A percentile compares a stretch with the other conserved stretches of the same genome.
phyloP scores from a whole-genome alignment of 2,113 vertebrate genomes.

The Xyliphius kryptos region DNA sequence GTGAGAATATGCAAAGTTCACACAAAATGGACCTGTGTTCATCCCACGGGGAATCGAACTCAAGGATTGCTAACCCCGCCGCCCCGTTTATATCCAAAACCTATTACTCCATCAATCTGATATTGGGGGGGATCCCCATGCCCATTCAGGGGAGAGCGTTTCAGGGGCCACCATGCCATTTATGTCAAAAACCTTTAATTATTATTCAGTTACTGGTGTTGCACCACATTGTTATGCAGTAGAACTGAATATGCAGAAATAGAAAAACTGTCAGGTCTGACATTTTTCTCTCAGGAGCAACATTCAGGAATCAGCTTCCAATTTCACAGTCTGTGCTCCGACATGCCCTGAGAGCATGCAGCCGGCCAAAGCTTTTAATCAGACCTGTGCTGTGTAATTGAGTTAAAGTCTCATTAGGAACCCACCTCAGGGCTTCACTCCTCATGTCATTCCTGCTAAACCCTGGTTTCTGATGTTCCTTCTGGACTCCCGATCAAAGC shows the following conservation, averaged over 20 bases:
- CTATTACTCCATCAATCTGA: too few species aligned
- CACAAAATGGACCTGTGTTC: too few species aligned
- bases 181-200: too few species aligned
- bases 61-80: too few species aligned
- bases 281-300: constrained; percentile 3
- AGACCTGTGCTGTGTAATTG: constrained; percentile 54
- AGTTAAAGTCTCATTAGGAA: constrained; percentile 41
- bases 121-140: too few species aligned
- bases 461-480: constrained; percentile 5
- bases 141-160: too few species aligned
- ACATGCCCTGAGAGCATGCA: constrained; percentile 46
- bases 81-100: too few species aligned
- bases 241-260: constrained; percentile 6
- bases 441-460: constrained; percentile 3
- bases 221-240: background rate
- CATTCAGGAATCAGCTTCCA: constrained; percentile 15
- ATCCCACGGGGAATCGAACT: too few species aligned
- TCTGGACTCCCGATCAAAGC: constrained; percentile 35
- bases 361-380: constrained; percentile 53
- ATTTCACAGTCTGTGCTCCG: constrained; percentile 52
- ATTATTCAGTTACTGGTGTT: too few species aligned
- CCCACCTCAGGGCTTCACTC: constrained; percentile 22
- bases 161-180: too few species aligned
- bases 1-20: too few species aligned
- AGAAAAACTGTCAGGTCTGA: background rate